Percentiles rank a stretch among this genome's conserved stretches.
phyloP scores from a whole-genome alignment of 2,888 invertebrate species.

The Resseliella maxima region DNA sequence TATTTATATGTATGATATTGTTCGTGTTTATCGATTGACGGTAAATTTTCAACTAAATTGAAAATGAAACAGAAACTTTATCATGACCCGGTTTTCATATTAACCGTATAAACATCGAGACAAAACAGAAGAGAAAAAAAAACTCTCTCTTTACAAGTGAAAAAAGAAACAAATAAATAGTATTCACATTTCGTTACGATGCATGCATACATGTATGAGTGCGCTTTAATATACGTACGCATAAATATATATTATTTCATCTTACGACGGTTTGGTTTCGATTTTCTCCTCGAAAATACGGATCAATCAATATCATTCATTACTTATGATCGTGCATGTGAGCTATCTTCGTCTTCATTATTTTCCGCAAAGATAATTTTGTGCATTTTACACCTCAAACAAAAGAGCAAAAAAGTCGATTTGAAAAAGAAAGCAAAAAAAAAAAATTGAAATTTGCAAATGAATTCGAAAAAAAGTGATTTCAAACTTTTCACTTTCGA shows the following conservation, averaged over 20 bases:
- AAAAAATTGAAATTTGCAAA: neutral
- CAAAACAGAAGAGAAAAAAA: neutral
- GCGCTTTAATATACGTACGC: neutral
- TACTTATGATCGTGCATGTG: no score
- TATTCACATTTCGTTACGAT: neutral
- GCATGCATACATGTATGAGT: neutral
- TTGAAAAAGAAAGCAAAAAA: no score
- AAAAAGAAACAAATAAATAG: neutral
- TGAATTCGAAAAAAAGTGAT: neutral
- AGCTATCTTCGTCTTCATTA: no score
- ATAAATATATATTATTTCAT: constrained; percentile 18
- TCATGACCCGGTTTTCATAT: constrained; percentile 58
- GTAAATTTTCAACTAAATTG: constrained; percentile 58
- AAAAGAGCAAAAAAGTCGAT: no score
- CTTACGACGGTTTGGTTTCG: constrained; percentile 2
- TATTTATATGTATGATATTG: neutral
- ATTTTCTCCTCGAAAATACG: neutral
- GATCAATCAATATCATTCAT: no score
- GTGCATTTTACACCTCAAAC: no score
- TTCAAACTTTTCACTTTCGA: neutral
- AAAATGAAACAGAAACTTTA: constrained; percentile 58
- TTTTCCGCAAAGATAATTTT: no score
- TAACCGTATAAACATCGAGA: constrained; percentile 44
- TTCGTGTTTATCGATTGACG: constrained; percentile 9
- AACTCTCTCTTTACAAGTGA: constrained; percentile 43